phyloP scores from a whole-genome alignment of 92 coral and sea anemone genomes.

The Porites rus region DNA sequence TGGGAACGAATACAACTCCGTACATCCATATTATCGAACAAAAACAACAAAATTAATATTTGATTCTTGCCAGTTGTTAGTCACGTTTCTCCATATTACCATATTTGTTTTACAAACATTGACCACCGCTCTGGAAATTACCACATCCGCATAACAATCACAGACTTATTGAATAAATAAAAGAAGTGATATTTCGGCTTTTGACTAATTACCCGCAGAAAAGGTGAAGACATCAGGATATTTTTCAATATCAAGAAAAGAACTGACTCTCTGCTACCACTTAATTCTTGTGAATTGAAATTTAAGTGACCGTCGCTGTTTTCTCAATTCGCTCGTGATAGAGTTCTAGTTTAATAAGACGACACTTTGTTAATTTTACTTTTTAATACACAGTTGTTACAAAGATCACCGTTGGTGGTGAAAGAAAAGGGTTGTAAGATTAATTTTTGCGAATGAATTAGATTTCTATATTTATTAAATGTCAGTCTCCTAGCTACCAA shows the following conservation, averaged over 20 bases:
- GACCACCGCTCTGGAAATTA: slow-evolving; percentile 2
- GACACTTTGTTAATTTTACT: background rate
- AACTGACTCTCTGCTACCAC: background rate
- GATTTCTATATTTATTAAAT: background rate
- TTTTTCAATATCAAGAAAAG: background rate
- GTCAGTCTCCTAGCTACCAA: background rate
- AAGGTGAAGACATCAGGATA: background rate
- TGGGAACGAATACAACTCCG: background rate
- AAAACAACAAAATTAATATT: slow-evolving; percentile 17
- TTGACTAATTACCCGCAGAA: background rate
- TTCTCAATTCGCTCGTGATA: background rate
- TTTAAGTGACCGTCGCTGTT: background rate
- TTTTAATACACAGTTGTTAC: background rate
- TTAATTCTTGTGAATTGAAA: background rate
- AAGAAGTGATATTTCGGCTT: slow-evolving; percentile 1
- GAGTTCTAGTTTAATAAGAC: background rate
- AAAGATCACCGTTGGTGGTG: background rate
- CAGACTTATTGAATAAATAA: background rate
- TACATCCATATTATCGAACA: background rate
- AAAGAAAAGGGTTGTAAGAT: background rate
- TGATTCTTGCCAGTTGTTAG: background rate
- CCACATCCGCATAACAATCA: background rate
- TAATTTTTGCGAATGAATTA: background rate
- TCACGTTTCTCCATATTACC: slow-evolving; percentile 5
- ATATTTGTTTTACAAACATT: slow-evolving; percentile 9